These are phyloP conservation scores for Rhineura floridana DNA, from an alignment of 2,113 vertebrate species.

Conservation along the genomic window DNA sequence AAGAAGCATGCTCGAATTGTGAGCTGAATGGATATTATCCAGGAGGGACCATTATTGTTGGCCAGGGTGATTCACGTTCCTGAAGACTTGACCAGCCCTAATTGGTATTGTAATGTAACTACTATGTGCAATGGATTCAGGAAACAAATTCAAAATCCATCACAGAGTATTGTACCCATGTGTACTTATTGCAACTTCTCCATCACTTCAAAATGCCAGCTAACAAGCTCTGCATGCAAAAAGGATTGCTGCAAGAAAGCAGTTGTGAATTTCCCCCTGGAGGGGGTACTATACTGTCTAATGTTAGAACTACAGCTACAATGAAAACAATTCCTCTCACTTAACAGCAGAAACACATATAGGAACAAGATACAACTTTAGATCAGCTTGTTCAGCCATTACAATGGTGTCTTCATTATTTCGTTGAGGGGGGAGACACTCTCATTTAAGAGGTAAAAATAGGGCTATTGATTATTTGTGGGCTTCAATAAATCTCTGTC, in stretches of 20 bases:
- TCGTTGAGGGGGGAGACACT: constrained; percentile 46
- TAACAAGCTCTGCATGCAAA: constrained; percentile 58
- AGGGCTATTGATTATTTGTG: constrained; percentile 43
- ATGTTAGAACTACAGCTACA: constrained; percentile 55
- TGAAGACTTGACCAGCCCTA: background rate
- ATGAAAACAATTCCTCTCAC: constrained; percentile 50
- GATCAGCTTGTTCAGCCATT: constrained; percentile 37
- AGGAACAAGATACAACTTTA: constrained; percentile 44
- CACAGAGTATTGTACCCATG: background rate
- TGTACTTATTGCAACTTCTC: background rate
- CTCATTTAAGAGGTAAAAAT: constrained; percentile 49
- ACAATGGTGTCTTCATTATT: constrained; percentile 62
- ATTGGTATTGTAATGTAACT: background rate
- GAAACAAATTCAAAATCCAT: background rate
- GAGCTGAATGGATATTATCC: background rate
- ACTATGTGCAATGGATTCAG: background rate
- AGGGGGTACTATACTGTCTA: constrained; percentile 53
- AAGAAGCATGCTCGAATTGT: background rate
- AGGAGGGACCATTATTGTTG: background rate
- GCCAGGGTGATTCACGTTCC: background rate
- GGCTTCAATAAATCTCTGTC: constrained; percentile 55
- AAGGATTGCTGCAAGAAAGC: constrained; percentile 58
- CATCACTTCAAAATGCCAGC: background rate
- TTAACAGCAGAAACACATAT: constrained; percentile 32
- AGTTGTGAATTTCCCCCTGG: constrained; percentile 29